phyloP scores from a whole-genome alignment of 2,797 vertebrate genomes.

The Loris lydekkerianus region DNA sequence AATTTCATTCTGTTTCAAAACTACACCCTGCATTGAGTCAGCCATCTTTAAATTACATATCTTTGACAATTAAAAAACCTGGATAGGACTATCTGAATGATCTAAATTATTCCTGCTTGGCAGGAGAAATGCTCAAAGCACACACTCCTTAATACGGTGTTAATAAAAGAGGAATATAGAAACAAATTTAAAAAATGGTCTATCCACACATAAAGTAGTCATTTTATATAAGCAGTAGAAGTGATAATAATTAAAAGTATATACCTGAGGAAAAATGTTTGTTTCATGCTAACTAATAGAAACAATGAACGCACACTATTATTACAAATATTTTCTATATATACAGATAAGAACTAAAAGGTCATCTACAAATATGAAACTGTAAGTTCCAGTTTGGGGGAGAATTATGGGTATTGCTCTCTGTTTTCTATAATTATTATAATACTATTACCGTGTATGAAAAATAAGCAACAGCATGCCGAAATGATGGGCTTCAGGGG shows the following conservation, averaged over 20 bases:
- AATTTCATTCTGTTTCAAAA: slow-evolving; percentile 51
- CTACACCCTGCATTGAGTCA: background rate
- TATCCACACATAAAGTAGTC: background rate
- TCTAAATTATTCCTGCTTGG: background rate
- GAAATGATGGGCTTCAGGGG: background rate
- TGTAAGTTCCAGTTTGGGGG: background rate
- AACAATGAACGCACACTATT: background rate
- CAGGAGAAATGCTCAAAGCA: slow-evolving; percentile 2
- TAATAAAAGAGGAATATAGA: background rate
- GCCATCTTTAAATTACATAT: slow-evolving; percentile 44
- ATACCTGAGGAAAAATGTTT: background rate
- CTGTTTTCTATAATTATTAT: slow-evolving; percentile 31
- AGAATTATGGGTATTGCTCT: background rate
- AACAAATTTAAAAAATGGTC: slow-evolving; percentile 15
- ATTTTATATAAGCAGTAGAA: slow-evolving; percentile 43
- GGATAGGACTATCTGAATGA: background rate
- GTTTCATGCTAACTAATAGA: background rate
- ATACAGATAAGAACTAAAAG: slow-evolving; percentile 45
- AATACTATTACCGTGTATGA: slow-evolving; percentile 23
- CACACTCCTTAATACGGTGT: background rate
- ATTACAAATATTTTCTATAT: slow-evolving; percentile 11
- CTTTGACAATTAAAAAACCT: background rate
- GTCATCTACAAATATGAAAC: slow-evolving; percentile 56
- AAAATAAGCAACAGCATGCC: background rate
- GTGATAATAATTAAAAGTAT: background rate